A percentile compares a stretch with the other conserved stretches of the same genome.
These are phyloP conservation scores for Aleiodes sp. DNA, from an alignment of 1,140 invertebrate genomes.

Conservation along the genomic window DNA sequence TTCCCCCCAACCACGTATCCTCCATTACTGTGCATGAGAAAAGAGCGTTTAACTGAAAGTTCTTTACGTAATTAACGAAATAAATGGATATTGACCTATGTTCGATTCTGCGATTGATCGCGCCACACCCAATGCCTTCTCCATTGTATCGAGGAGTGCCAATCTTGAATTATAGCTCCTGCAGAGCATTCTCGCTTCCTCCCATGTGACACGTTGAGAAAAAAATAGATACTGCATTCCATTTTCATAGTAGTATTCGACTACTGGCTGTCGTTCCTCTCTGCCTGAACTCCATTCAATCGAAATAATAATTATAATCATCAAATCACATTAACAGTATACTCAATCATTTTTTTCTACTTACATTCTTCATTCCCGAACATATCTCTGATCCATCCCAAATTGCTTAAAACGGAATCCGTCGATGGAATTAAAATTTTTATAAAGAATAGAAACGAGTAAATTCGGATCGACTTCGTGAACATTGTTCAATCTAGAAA, in stretches of 20 bases:
- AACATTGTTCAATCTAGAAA: not conserved
- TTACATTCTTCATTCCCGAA: conserved; percentile 11
- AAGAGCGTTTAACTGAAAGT: conserved; percentile 13
- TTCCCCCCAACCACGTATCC: conserved; percentile 45
- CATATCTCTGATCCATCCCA: conserved; percentile 2
- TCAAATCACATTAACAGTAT: no score
- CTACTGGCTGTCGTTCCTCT: conserved; percentile 39
- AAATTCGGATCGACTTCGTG: not conserved
- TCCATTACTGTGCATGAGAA: conserved; percentile 36
- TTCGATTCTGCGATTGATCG: conserved; percentile 44
- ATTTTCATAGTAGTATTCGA: conserved; percentile 43
- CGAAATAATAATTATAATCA: not conserved
- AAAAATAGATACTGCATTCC: conserved; percentile 44
- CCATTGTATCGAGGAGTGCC: conserved; percentile 41
- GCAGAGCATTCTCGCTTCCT: conserved; percentile 44
- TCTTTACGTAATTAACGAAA: conserved; percentile 13
- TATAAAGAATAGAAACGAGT: not conserved
- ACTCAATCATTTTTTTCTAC: conserved; percentile 11
- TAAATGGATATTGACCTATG: conserved; percentile 36
- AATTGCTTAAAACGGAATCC: not conserved
- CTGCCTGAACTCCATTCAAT: conserved; percentile 33
- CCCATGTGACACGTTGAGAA: conserved; percentile 47
- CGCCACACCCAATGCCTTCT: conserved; percentile 40
- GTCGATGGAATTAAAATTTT: not conserved
- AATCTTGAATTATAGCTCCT: conserved; percentile 39